Percentiles rank a stretch among this genome's conserved stretches.
Evolutionary conservation across 2,797 vertebrate genomes (phyloP).

Genomic region (Macropodus opercularis): DNA sequence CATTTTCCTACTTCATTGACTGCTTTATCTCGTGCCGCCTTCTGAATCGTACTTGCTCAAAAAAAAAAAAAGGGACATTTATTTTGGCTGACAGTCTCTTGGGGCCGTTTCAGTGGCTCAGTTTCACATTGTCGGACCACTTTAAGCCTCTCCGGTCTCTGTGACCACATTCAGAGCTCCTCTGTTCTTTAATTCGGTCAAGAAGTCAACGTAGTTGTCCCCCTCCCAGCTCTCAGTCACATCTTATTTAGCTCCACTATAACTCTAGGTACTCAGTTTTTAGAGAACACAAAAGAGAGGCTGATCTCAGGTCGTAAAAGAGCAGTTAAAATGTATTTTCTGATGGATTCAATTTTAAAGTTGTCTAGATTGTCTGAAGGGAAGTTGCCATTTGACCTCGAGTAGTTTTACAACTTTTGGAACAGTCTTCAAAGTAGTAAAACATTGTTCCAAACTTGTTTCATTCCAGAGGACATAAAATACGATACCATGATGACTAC

Average conservation of each 20-base stretch:
- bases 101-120: conserved; percentile 12
- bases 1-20: conserved; percentile 28
- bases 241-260: conserved; percentile 49
- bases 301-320: conserved; percentile 36
- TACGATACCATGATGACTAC: conserved; percentile 39
- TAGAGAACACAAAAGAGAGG: conserved; percentile 29
- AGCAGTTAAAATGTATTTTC: conserved; percentile 28
- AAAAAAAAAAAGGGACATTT: conserved; percentile 7
- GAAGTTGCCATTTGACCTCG: conserved; percentile 43
- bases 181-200: conserved; percentile 44
- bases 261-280: conserved; percentile 35
- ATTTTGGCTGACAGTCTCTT: conserved; percentile 20
- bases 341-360: conserved; percentile 37
- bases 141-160: conserved; percentile 31
- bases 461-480: conserved; percentile 57
- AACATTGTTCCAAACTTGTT: conserved; percentile 38
- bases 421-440: conserved; percentile 46
- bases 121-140: conserved; percentile 34
- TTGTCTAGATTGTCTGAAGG: conserved; percentile 52
- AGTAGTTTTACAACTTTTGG: conserved; percentile 51
- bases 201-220: conserved; percentile 37
- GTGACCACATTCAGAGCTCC: conserved; percentile 39
- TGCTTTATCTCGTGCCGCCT: conserved; percentile 17
- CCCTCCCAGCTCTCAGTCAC: conserved; percentile 28
- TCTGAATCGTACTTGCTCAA: conserved; percentile 19